Conservation (phyloP, 2,888 invertebrate genomes). For the Notodonta ziczac region DNA sequence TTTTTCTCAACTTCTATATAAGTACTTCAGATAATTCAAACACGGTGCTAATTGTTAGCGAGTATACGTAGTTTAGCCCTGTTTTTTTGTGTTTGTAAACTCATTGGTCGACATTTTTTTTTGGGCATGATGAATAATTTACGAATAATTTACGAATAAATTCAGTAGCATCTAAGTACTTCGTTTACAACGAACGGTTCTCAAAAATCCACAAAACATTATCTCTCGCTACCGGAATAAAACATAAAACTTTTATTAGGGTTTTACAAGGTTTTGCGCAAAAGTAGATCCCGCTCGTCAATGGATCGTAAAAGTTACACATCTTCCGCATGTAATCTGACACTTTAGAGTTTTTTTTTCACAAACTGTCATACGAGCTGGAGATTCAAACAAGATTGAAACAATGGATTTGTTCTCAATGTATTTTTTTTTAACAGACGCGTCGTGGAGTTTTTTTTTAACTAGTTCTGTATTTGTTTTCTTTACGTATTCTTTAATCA, state of each 20-base stretch:
- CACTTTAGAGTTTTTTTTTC: constrained; percentile 12
- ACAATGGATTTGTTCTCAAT: constrained; percentile 9
- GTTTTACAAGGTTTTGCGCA: constrained; percentile 11
- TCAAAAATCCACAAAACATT: neutral
- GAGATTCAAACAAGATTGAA: constrained; percentile 12
- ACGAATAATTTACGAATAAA: neutral
- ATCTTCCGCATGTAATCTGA: constrained; percentile 27
- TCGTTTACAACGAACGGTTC: neutral
- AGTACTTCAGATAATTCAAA: no score
- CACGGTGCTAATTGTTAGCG: no score
- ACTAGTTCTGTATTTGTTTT: no score
- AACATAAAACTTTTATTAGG: constrained; percentile 22
- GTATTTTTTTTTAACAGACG: constrained; percentile 1
- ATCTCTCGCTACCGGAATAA: constrained; percentile 17
- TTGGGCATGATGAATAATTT: no score
- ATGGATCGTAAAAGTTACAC: constrained; percentile 20
- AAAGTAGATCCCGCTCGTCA: constrained; percentile 14
- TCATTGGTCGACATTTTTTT: no score
- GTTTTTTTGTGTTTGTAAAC: no score
- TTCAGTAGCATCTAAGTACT: neutral
- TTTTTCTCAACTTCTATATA: no score
- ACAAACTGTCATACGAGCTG: constrained; percentile 18
- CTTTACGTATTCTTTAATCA: no score
- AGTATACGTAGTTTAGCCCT: no score
- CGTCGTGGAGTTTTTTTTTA: neutral